Evolutionary conservation across 2,888 invertebrate species (phyloP), one percentile per base, ranked within the genome.

Genomic region (Spodoptera littoralis): DNA sequence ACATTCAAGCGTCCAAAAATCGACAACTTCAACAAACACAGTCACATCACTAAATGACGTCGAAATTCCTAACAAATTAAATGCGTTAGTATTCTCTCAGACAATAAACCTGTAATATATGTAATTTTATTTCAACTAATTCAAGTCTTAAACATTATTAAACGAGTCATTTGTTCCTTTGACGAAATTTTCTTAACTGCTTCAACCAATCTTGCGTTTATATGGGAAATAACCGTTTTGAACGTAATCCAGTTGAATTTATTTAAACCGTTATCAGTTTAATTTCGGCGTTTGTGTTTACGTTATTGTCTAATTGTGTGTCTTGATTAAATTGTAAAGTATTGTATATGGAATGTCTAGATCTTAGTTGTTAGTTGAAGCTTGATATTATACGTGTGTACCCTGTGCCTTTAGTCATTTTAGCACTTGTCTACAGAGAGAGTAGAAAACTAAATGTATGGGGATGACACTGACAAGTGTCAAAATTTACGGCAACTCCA

Each of bases 41-140:
- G 53, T 59, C 52, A 1, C 79, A 62, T 68, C 77, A 65, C 77
- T 77, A 70, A 24, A 55, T 27, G 4, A 18, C 27, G 8, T 24
- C 48, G 24, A 65, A 52, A 73, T 73, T 67, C 67, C 64, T 62
- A n/a, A 57, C 53, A 73, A 73, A 79, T 77, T 79, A 77, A 79
- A 77, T 68, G 68, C 66, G 57, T 55, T 58, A 69, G 56, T 64
- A 42, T 44, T n/a, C 18, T n/a, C 63, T 49, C 11, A 24, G 49
- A 46, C 52, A 46, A 52, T 77, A 73, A 79, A 64, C 53, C 36
- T 36, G 42, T 56, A 64, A 70, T 79, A 12, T 70, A 66, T 57
- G 65, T 55, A 51, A 70, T 70, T 70, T 76, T 62, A 76, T 65
- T 68, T 64, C 24, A 69, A 65, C 68, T 65, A 68, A 79, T 76